phyloP scores from a whole-genome alignment of 2,113 vertebrate species.

The Grallaria varia region DNA sequence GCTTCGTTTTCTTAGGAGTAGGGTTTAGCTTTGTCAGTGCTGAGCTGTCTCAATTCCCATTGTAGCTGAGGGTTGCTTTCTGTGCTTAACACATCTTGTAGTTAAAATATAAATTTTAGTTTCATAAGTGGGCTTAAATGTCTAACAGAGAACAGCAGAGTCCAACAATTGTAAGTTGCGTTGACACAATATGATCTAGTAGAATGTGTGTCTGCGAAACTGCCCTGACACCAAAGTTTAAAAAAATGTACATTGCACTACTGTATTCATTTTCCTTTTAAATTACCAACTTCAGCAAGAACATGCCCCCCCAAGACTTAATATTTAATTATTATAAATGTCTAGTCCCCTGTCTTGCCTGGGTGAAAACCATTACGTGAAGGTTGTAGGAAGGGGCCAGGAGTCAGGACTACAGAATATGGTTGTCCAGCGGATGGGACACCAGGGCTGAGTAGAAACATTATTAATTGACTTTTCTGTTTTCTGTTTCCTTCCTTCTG shows the following conservation, averaged over 20 bases:
- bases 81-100: neutral
- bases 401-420: neutral
- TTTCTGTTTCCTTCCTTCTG: constrained; percentile 32
- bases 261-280: neutral
- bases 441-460: neutral
- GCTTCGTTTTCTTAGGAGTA: neutral
- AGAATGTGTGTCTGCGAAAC: neutral
- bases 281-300: neutral
- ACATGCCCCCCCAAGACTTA: neutral
- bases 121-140: neutral
- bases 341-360: neutral
- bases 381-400: neutral
- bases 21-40: neutral
- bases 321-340: neutral
- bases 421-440: neutral
- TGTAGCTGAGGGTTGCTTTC: neutral
- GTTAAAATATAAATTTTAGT: neutral
- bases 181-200: neutral
- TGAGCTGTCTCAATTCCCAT: neutral
- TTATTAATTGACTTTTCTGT: neutral
- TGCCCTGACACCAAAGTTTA: constrained; percentile 5
- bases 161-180: neutral
- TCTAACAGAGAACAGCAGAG: neutral
- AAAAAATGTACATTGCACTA: neutral
- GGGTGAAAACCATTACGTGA: neutral